phyloP scores from a whole-genome alignment of 2,113 vertebrate genomes.

The Salminus brasiliensis region DNA sequence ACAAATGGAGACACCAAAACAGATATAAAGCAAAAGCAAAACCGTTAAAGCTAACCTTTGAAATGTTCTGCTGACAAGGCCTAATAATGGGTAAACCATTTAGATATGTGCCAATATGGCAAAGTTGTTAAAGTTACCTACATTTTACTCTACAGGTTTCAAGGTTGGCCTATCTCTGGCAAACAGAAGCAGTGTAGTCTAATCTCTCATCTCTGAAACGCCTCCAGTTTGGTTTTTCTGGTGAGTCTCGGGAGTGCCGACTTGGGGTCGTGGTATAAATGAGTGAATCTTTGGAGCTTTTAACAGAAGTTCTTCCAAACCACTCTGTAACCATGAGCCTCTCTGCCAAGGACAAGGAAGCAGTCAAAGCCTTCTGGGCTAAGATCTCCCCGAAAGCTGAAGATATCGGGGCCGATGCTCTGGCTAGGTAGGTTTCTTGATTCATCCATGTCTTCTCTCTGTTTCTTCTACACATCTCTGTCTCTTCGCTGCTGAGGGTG shows the following conservation, averaged over 20 bases:
- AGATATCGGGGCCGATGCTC: no score
- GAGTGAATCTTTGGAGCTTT: background rate
- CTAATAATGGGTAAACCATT: no score
- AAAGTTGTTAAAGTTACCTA: background rate
- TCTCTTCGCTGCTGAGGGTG: no score
- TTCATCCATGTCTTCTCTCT: no score
- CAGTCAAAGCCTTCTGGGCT: conserved; percentile 67
- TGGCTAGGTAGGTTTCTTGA: no score
- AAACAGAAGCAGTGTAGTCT: no score
- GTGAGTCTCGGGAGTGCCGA: conserved; percentile 21
- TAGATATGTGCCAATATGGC: no score
- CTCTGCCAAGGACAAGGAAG: conserved; percentile 48
- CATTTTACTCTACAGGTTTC: background rate
- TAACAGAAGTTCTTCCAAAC: conserved; percentile 24
- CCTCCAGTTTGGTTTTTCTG: background rate
- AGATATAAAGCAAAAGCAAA: background rate
- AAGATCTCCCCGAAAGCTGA: no score
- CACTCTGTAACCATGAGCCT: conserved; percentile 70
- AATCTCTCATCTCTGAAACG: background rate
- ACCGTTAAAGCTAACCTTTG: background rate
- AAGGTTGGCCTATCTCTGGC: background rate
- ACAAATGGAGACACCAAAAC: background rate
- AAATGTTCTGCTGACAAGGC: background rate
- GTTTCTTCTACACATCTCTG: no score
- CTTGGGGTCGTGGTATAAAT: background rate